Base-by-base conservation (phyloP, 2,888 invertebrate genomes). In the Yponomeuta sedellus region DNA sequence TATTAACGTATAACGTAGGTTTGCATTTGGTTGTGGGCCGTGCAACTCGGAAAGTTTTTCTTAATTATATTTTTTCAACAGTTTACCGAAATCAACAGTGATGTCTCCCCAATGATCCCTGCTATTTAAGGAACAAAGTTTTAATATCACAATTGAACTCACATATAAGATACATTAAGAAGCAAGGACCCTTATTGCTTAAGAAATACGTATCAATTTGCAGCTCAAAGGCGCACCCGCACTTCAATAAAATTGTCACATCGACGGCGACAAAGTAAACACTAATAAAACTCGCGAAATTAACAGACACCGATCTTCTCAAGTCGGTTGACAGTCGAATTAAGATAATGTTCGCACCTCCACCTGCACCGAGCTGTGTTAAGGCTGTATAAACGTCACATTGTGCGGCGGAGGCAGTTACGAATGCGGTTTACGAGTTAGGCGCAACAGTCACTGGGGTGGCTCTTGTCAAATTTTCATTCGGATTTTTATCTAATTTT, bases 291-390 rank as follows among this genome's bases (percentile, higher is more conserved):
- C 16, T 16, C 44, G 16, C 44, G 5, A 52, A 52, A 16, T 52
- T 16, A 52, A 12, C 44, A 16, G 16, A 12, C 44, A 16, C 44
- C 44, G 44, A 52, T 52, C 44, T 52, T 52, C 44, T 16, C 16
- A 52, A 52, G 56, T 56, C 39, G 16, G 81, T 86, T 85, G 84
- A 88, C 86, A 75, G 74, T 82, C 83, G 85, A 85, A 88, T 89
- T 87, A 88, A 90, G 90, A 89, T 91, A 88, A 91, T 87, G 82
- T 87, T 90, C 85, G 85, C 91, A 91, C 90, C 89, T 90, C 88
- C 82, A 52, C 44, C 44, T 52, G 77, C 73, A 79, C 77, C 76
- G 80, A 22, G n/a, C 64, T 52, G 12, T 25, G 40, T 57, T 58
- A 64, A 59, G 25, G 59, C 20, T n/a, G 61, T 28, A 57, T 64